Base-by-base conservation (phyloP, 1,140 invertebrate species). In the Rhopalosiphum maidis region DNA sequence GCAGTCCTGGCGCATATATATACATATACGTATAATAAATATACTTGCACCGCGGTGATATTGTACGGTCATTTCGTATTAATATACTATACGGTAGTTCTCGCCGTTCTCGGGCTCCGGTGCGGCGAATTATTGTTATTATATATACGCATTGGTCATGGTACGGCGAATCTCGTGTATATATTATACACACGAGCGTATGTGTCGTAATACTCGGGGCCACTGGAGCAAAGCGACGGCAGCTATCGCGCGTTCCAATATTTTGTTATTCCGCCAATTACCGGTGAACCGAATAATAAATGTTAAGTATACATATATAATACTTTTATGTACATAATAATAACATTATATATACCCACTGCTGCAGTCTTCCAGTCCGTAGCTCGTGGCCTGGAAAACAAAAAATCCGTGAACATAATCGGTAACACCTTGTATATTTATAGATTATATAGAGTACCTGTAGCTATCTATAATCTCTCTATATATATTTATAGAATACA, bases 211-310 rank as follows among this genome's bases (percentile, higher is more conserved):
- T 51, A 82, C 68, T 18, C 55, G 35, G 77, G 77, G 68, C 68
- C 90, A 92, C 77, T 92, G 90, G 90, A 92, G 68, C 90, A 83
- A n/a, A 48, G 90, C 90, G 46, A 46, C 37, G 23, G 55, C n/a
- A n/a, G 35, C 90, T 77, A 77, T 51, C 46, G 90, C 90, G 68
- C 90, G 90, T 92, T 91, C 90, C 90, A 82, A 91, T 91, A 91
- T 91, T 82, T 82, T 82, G 60, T 91, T 91, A 91, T 91, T 82
- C 90, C 90, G 46, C 90, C 90, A 91, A 91, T 91, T 91, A 91
- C 43, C 90, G 55, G 60, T 91, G 60, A 68, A 68, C 89, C 89
- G 89, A 90, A 90, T 43, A 68, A 90, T 15, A 41, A 55, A 89
- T 25, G 35, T 55, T 55, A 55, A 89, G 35, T 55, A 86, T 46